Conservation (phyloP, 2,113 vertebrate species). For the Sinocyclocheilus anophthalmus region DNA sequence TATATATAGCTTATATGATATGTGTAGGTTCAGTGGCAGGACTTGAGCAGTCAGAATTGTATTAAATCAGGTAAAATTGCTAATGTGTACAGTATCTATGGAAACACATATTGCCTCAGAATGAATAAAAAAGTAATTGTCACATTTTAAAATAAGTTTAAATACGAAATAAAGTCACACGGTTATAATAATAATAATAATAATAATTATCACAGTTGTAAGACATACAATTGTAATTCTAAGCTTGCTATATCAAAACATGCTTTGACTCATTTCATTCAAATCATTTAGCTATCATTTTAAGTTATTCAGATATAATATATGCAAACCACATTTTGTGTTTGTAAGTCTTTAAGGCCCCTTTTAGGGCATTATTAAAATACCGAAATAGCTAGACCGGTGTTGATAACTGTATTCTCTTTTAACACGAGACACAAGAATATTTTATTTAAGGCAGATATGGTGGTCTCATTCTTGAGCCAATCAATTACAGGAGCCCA, state of each 20-base stretch:
- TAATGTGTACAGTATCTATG: background rate
- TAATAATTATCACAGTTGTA: too few relatives aligned
- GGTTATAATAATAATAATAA: too few relatives aligned
- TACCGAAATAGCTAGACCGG: constrained; percentile 34
- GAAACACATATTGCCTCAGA: background rate
- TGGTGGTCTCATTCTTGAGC: constrained; percentile 36
- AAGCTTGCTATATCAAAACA: too few relatives aligned
- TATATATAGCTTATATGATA: background rate
- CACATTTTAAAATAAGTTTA: too few relatives aligned
- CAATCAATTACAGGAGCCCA: constrained; percentile 43
- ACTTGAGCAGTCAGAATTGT: background rate
- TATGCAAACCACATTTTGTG: background rate
- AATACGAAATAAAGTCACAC: background rate
- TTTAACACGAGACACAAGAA: constrained; percentile 44
- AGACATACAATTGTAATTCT: too few relatives aligned
- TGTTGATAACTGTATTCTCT: constrained; percentile 40
- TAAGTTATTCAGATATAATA: background rate
- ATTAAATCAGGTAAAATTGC: background rate
- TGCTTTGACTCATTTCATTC: background rate
- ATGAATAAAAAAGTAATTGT: background rate
- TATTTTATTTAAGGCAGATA: constrained; percentile 40
- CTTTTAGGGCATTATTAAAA: constrained; percentile 36
- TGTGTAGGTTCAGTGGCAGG: background rate
- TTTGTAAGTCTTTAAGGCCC: background rate
- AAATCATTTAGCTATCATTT: background rate